A percentile compares a stretch with the other conserved stretches of the same genome.
phyloP scores from a whole-genome alignment of 1,140 invertebrate genomes.

The Meloidogyne exigua region DNA sequence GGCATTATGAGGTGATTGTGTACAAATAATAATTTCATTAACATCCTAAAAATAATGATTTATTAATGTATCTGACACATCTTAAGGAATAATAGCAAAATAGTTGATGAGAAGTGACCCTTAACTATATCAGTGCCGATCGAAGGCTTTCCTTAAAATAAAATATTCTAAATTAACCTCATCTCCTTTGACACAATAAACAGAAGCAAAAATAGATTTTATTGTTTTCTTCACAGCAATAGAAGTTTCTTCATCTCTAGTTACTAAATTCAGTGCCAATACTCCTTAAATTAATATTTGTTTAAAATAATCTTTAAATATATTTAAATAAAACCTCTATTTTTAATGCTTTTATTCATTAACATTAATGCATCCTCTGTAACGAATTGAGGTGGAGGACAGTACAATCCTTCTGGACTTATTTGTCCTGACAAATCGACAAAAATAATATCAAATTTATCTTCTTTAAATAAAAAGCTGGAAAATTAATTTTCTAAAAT shows the following conservation, averaged over 20 bases:
- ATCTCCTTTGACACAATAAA: constrained; percentile 29
- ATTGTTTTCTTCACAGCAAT: constrained; percentile 31
- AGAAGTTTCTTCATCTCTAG: constrained; percentile 42
- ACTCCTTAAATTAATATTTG: constrained; percentile 35
- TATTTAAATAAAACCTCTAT: constrained; percentile 29
- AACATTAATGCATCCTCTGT: constrained; percentile 30
- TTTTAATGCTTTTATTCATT: constrained; percentile 42
- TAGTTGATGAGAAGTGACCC: too few species aligned
- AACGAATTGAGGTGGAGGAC: constrained; percentile 51
- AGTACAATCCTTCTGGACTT: constrained; percentile 45
- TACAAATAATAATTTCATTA: background rate
- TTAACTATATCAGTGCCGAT: too few species aligned
- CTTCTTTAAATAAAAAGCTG: background rate
- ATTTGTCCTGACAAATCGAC: constrained; percentile 47
- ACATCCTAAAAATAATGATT: background rate
- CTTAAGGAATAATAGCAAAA: too few species aligned
- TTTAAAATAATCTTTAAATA: background rate
- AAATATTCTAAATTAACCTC: background rate
- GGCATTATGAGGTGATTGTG: background rate
- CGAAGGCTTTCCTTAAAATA: too few species aligned
- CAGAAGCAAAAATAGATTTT: constrained; percentile 34
- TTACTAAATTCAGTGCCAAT: constrained; percentile 51
- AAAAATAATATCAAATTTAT: constrained; percentile 56
- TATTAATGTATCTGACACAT: too few species aligned
- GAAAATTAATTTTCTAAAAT: constrained; percentile 17